Conservation (phyloP, 2,113 vertebrate species). For the zebrafish (Danio rerio) region GRCz12tu NC_133184.1:10971001-10971500, state of each 20-base stretch:
- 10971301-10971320: neutral
- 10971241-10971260: neutral
- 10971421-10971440: neutral
- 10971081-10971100: too few relatives aligned
- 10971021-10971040: too few relatives aligned
- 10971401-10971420: neutral
- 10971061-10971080: too few relatives aligned
- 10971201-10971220: constrained; percentile 47
- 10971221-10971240: constrained; percentile 45
- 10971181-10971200: constrained; percentile 54
- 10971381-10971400: neutral
- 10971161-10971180: constrained; percentile 27
- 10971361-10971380: neutral
- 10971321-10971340: neutral
- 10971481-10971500: neutral
- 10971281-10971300: neutral
- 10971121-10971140: too few relatives aligned
- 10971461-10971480: neutral
- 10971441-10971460: neutral
- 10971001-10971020: too few relatives aligned
- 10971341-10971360: neutral
- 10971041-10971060: too few relatives aligned
- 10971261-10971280: constrained; percentile 16
- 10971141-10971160: neutral
- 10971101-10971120: too few relatives aligned